phyloP scores from a whole-genome alignment of 2,888 invertebrate species.

The Eupithecia inturbata region DNA sequence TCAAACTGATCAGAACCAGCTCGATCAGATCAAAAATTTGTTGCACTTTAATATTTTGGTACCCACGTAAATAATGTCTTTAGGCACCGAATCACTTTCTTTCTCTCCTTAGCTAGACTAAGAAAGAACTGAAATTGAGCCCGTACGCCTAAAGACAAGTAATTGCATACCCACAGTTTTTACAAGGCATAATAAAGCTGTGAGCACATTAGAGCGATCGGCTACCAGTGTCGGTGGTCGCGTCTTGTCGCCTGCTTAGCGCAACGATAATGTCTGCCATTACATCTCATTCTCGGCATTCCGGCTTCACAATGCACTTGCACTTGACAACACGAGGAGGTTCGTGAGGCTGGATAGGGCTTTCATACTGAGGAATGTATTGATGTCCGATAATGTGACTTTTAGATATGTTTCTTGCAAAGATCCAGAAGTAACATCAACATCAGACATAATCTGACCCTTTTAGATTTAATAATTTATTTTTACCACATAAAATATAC shows the following conservation, averaged over 20 bases:
- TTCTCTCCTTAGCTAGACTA: neutral
- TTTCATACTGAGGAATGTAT: neutral
- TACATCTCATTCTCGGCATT: conserved; percentile 59
- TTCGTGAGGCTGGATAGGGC: conserved; percentile 18
- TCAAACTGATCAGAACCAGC: neutral
- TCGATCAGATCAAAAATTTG: neutral
- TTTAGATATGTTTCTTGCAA: neutral
- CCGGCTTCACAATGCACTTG: conserved; percentile 52
- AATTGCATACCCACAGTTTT: conserved; percentile 36
- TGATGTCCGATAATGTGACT: no score
- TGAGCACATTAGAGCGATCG: conserved; percentile 39
- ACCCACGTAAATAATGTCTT: neutral
- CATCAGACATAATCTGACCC: neutral
- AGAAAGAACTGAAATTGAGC: conserved; percentile 4
- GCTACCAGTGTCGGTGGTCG: conserved; percentile 54
- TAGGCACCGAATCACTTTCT: neutral
- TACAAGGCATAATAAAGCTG: conserved; percentile 38
- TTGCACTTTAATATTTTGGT: neutral
- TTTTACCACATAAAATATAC: no score
- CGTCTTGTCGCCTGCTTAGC: conserved; percentile 57
- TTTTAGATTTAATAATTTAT: neutral
- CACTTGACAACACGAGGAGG: conserved; percentile 30
- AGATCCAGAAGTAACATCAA: neutral
- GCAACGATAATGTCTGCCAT: conserved; percentile 60
- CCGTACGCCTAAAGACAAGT: conserved; percentile 20